A percentile compares a stretch with the other conserved stretches of the same genome.
Evolutionary conservation across 2,888 invertebrate species (phyloP).

Genomic region (Sarcophaga rosellei): DNA sequence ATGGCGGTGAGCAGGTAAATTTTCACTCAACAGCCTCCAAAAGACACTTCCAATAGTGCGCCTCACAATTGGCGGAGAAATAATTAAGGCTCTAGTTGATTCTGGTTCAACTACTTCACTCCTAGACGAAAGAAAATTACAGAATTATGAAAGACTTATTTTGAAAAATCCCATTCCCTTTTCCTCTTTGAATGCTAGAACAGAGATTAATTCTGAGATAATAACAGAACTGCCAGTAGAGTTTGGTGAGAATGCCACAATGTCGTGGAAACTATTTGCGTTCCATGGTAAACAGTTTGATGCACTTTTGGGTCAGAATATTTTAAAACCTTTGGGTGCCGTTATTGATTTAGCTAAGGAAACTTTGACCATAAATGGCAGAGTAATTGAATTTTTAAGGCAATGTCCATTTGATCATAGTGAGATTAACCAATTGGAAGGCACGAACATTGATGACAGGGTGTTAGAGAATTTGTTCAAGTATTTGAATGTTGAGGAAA

Average conservation of each 20-base stretch:
- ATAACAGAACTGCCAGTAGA: slow-evolving; percentile 43
- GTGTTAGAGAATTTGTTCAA: slow-evolving; percentile 16
- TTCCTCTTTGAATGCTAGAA: slow-evolving; percentile 42
- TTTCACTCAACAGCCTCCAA: slow-evolving; percentile 44
- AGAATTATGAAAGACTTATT: slow-evolving; percentile 36
- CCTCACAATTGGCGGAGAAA: slow-evolving; percentile 34
- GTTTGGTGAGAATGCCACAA: slow-evolving; percentile 47
- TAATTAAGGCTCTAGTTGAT: slow-evolving; percentile 45
- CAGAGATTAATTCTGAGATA: slow-evolving; percentile 26
- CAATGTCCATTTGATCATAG: slow-evolving; percentile 10
- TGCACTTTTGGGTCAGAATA: slow-evolving; percentile 45
- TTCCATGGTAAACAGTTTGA: slow-evolving; percentile 41
- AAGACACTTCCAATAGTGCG: slow-evolving; percentile 50
- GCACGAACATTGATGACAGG: background rate
- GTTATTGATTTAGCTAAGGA: slow-evolving; percentile 40
- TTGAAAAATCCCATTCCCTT: slow-evolving; percentile 32
- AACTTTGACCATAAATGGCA: slow-evolving; percentile 16
- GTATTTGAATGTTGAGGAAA: slow-evolving; percentile 15
- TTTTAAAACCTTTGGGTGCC: slow-evolving; percentile 41
- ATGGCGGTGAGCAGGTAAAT: slow-evolving; percentile 44
- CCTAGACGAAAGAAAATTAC: slow-evolving; percentile 45
- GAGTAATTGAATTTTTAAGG: slow-evolving; percentile 8
- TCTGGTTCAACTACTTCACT: slow-evolving; percentile 59
- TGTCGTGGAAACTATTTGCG: slow-evolving; percentile 52
- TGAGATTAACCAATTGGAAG: background rate